Evolutionary conservation across 2,888 invertebrate species (phyloP).

Genomic region (Autographa pulchrina): DNA sequence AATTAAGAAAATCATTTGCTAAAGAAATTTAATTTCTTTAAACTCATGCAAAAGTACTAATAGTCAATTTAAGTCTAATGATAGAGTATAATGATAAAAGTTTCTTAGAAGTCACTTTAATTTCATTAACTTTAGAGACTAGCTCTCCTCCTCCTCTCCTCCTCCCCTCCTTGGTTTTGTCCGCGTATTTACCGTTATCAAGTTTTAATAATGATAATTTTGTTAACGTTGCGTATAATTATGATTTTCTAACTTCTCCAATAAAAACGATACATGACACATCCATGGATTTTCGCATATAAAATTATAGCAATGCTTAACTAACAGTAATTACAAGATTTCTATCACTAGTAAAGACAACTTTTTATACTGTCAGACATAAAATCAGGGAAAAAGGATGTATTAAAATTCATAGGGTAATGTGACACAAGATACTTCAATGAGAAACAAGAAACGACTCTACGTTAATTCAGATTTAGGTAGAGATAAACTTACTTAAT

Average conservation of each 20-base stretch:
- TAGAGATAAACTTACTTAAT: slow-evolving; percentile 4
- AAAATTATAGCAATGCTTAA: slow-evolving; percentile 14
- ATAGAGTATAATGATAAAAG: slow-evolving; percentile 11
- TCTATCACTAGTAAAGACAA: slow-evolving; percentile 2
- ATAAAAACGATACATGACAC: no score
- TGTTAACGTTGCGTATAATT: no score
- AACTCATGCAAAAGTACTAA: background rate
- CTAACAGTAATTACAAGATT: slow-evolving; percentile 3
- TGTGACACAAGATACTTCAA: background rate
- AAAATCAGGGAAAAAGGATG: background rate
- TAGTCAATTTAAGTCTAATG: slow-evolving; percentile 10
- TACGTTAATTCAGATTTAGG: background rate
- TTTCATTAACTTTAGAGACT: slow-evolving; percentile 6
- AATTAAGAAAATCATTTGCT: background rate
- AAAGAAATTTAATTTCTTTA: slow-evolving; percentile 11
- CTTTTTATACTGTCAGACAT: background rate
- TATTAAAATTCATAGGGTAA: background rate
- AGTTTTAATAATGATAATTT: no score
- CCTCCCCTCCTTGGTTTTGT: no score
- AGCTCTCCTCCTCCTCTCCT: no score
- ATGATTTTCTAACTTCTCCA: no score
- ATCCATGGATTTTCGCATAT: no score
- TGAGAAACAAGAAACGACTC: background rate
- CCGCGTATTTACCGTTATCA: no score
- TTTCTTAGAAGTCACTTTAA: slow-evolving; percentile 3